These are phyloP conservation scores for Caranx ignobilis DNA, from an alignment of 2,113 vertebrate species.

Conservation along the genomic window DNA sequence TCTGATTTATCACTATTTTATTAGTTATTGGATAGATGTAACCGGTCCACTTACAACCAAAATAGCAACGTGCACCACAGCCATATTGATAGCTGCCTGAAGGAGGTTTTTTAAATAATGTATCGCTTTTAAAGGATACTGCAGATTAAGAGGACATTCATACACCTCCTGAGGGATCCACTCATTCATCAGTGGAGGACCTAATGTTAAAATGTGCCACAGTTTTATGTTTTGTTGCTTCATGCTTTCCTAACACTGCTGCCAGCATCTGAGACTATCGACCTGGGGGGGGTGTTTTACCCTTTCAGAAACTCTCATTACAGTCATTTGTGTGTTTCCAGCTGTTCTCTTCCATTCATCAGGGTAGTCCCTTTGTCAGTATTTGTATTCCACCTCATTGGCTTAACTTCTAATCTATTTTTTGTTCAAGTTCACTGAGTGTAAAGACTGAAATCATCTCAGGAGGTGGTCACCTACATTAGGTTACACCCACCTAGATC, in stretches of 20 bases:
- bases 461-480: neutral
- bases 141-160: constrained; percentile 44
- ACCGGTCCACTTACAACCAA: neutral
- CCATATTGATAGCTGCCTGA: constrained; percentile 18
- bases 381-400: constrained; percentile 46
- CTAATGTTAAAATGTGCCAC: constrained; percentile 33
- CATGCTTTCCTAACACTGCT: neutral
- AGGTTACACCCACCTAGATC: neutral
- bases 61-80: neutral
- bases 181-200: constrained; percentile 45
- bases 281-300: constrained; percentile 39
- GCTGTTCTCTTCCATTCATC: constrained; percentile 28
- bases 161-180: constrained; percentile 28
- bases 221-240: constrained; percentile 26
- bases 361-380: constrained; percentile 36
- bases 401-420: constrained; percentile 32
- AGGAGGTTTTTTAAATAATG: constrained; percentile 31
- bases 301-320: constrained; percentile 40
- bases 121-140: constrained; percentile 39
- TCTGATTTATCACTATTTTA: constrained; percentile 21
- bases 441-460: constrained; percentile 26
- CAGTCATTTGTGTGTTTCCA: constrained; percentile 38
- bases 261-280: constrained; percentile 33
- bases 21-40: constrained; percentile 11
- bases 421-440: constrained; percentile 30